phyloP scores from a whole-genome alignment of 92 coral and sea anemone genomes.

The Zoanthus solanderi region DNA sequence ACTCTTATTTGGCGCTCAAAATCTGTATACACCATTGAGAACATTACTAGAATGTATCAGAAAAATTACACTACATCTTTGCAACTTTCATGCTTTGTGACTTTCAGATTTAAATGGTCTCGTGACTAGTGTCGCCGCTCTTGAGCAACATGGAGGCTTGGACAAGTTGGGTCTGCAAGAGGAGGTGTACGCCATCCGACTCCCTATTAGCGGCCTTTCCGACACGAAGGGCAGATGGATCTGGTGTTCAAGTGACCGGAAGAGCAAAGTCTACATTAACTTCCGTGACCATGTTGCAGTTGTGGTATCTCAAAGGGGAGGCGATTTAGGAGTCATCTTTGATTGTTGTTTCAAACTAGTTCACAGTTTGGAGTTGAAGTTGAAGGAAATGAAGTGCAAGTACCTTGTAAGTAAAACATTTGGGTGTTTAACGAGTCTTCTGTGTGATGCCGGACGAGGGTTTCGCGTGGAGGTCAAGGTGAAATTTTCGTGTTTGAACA shows the following conservation, averaged over 20 bases:
- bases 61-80: too few species aligned
- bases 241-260: slow-evolving; percentile 45
- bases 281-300: slow-evolving; percentile 37
- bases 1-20: too few species aligned
- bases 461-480: slow-evolving; percentile 37
- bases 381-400: not conserved
- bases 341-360: not conserved
- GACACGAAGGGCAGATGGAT: slow-evolving; percentile 15
- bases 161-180: slow-evolving; percentile 21
- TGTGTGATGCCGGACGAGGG: slow-evolving; percentile 9
- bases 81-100: not conserved
- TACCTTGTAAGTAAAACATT: slow-evolving; percentile 17
- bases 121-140: not conserved
- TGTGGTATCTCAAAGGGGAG: slow-evolving; percentile 22
- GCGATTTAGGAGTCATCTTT: slow-evolving; percentile 13
- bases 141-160: not conserved
- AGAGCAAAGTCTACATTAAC: slow-evolving; percentile 28
- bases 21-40: too few species aligned
- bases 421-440: slow-evolving; percentile 23
- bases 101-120: slow-evolving; percentile 3
- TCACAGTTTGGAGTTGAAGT: slow-evolving; percentile 25
- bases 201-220: slow-evolving; percentile 4
- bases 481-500: not conserved
- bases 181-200: not conserved
- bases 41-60: too few species aligned